Evolutionary conservation across 1,140 invertebrate genomes (phyloP), one percentile per base, ranked within the genome.

Genomic region (Eufriesea mexicana): DNA sequence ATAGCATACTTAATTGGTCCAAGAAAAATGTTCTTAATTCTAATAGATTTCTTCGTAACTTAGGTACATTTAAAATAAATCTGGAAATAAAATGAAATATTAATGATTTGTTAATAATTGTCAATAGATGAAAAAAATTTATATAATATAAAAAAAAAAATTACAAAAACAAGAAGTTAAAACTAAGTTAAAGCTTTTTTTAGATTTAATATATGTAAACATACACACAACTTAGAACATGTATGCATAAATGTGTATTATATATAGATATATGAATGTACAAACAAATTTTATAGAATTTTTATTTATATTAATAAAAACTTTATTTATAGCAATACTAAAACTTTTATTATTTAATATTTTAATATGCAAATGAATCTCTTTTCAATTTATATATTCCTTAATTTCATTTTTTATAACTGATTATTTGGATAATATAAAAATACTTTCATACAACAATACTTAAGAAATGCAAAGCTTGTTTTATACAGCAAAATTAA

Each of bases 51-150:
- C 93, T 95, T 28, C 95, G 94, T 61, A 97, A 90, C 61, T 95
- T 95, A 14, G 96, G 96, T 28, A 95, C 94, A 81, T 95, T 94
- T 54, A 95, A 91, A 79, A 96, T 93, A 35, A 96, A 94, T 91
- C 96, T 96, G 90, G 89, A 89, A 91, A 88, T 87, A 90, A 83
- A 75, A 88, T 71, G 55, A 80, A 45, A 81, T 62, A 62, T 35
- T 62, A 62, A n/a, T n/a, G n/a, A 62, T 62, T 62, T 83, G 51
- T 73, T 73, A 57, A 70, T 35, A 42, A 64, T 64, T 54, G 55
- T n/a, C 57, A n/a, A 23, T 54, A 5, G 49, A 64, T 1, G 12
- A 45, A 42, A 7, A 2, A 64, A 66, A 42, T 14, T 73, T 25
- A 45, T 2, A 45, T n/a, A n/a, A n/a, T n/a, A 5, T n/a, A n/a